These are phyloP conservation scores for Ectropis crepuscularia DNA, from an alignment of 2,888 invertebrate genomes.

Conservation along the genomic window DNA sequence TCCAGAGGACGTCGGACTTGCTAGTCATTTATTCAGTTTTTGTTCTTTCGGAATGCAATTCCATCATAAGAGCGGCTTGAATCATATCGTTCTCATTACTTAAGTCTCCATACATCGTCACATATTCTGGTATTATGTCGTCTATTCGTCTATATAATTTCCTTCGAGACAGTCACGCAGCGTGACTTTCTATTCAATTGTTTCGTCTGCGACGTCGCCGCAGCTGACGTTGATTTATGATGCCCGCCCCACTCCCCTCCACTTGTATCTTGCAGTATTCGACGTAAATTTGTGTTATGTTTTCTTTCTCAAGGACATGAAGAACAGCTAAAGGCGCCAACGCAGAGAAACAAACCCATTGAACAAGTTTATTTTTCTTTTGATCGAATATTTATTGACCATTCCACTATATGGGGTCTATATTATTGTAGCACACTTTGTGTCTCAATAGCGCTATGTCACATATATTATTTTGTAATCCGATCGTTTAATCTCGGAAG, in stretches of 20 bases:
- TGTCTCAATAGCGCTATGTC: conserved; percentile 18
- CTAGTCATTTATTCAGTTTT: too few relatives aligned
- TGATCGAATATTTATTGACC: conserved; percentile 51
- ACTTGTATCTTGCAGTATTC: conserved; percentile 39
- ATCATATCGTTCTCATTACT: conserved; percentile 15
- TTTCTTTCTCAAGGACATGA: conserved; percentile 74
- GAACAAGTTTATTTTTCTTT: conserved; percentile 53
- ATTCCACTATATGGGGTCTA: conserved; percentile 18
- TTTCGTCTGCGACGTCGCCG: conserved; percentile 52
- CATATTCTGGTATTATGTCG: conserved; percentile 15
- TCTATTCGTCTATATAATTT: conserved; percentile 21
- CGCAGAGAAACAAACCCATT: conserved; percentile 42
- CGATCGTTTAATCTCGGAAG: conserved; percentile 19
- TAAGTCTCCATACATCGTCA: conserved; percentile 16
- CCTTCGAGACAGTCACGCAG: conserved; percentile 19
- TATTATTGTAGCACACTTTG: conserved; percentile 15
- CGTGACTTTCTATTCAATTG: conserved; percentile 30
- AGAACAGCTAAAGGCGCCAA: conserved; percentile 52
- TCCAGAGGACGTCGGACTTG: too few relatives aligned
- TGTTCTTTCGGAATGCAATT: conserved; percentile 37
- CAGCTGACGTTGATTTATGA: conserved; percentile 47
- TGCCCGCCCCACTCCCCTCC: conserved; percentile 29
- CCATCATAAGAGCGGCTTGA: conserved; percentile 50
- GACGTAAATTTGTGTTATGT: conserved; percentile 67
- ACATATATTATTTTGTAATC: conserved; percentile 7